Conservation (phyloP, 2,113 vertebrate species). For the Mellivora capensis region DNA sequence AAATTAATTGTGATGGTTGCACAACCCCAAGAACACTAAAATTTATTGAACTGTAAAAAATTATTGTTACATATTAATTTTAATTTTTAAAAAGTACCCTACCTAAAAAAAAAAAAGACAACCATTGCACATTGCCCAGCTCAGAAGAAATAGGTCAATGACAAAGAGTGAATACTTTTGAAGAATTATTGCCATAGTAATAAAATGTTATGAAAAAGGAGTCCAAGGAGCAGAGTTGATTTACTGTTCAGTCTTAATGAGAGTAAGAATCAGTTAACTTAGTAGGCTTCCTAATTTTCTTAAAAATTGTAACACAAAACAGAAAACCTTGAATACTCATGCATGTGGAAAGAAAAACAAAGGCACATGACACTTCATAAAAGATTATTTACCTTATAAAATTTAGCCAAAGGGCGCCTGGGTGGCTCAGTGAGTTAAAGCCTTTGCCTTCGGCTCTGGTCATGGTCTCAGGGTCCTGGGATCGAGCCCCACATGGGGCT, state of each 20-base stretch:
- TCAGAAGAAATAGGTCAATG: not conserved
- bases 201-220: conserved; percentile 53
- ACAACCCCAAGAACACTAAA: not conserved
- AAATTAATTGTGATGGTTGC: not conserved
- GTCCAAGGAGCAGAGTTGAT: conserved; percentile 46
- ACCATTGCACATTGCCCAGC: not conserved
- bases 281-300: conserved; percentile 71
- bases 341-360: not conserved
- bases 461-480: too few relatives aligned
- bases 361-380: not conserved
- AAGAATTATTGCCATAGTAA: conserved; percentile 43
- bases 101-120: not conserved
- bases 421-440: too few relatives aligned
- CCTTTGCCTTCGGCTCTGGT: too few relatives aligned
- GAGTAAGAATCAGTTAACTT: conserved; percentile 75
- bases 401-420: not conserved
- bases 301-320: conserved; percentile 65
- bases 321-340: conserved; percentile 56
- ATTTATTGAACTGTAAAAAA: not conserved
- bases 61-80: not conserved
- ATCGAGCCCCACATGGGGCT: too few relatives aligned
- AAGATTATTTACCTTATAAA: conserved; percentile 29
- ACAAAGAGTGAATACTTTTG: conserved; percentile 34
- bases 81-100: not conserved
- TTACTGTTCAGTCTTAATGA: conserved; percentile 69